A percentile compares a stretch with the other conserved stretches of the same genome.
These are phyloP conservation scores for Fissipunctia ypsillon DNA, from an alignment of 2,888 invertebrate species.

Conservation along the genomic window DNA sequence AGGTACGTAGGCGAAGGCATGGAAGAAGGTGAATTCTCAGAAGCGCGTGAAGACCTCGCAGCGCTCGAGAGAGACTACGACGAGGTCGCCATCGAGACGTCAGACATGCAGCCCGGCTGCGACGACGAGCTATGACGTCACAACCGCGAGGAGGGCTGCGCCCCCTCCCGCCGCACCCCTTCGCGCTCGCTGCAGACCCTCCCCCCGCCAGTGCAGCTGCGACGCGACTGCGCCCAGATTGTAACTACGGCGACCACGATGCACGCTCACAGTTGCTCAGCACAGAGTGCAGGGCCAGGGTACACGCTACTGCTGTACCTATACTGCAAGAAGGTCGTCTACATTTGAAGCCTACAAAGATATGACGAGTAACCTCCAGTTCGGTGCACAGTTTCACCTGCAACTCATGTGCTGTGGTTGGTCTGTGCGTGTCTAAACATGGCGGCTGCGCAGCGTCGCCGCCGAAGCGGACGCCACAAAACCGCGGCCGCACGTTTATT, in stretches of 20 bases:
- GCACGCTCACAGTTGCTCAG: slow-evolving; percentile 25
- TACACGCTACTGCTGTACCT: slow-evolving; percentile 20
- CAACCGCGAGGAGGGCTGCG: slow-evolving; percentile 32
- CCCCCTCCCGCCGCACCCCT: slow-evolving; percentile 54
- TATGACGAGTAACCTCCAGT: slow-evolving; percentile 7
- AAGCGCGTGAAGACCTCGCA: slow-evolving; percentile 94
- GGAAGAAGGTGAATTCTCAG: slow-evolving; percentile 96
- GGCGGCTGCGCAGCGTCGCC: slow-evolving; percentile 76
- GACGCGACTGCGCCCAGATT: slow-evolving; percentile 16
- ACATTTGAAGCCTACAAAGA: slow-evolving; percentile 26
- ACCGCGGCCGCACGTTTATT: slow-evolving; percentile 85
- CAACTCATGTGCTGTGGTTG: slow-evolving; percentile 48
- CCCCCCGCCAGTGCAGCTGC: slow-evolving; percentile 37
- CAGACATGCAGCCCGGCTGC: slow-evolving; percentile 82
- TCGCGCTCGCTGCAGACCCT: slow-evolving; percentile 57
- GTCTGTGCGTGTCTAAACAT: slow-evolving; percentile 62
- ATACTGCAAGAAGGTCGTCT: slow-evolving; percentile 33
- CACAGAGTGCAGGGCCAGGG: slow-evolving; percentile 19
- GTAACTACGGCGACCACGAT: slow-evolving; percentile 25
- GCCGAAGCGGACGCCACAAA: slow-evolving; percentile 86
- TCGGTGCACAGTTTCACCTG: slow-evolving; percentile 48
- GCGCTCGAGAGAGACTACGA: slow-evolving; percentile 94
- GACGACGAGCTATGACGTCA: slow-evolving; percentile 84
- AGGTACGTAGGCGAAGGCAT: slow-evolving; percentile 96
- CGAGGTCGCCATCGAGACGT: slow-evolving; percentile 93